Evolutionary conservation across 2,888 invertebrate genomes (phyloP), one percentile per base, ranked within the genome.

Genomic region (Drosophila kokeensis): DNA sequence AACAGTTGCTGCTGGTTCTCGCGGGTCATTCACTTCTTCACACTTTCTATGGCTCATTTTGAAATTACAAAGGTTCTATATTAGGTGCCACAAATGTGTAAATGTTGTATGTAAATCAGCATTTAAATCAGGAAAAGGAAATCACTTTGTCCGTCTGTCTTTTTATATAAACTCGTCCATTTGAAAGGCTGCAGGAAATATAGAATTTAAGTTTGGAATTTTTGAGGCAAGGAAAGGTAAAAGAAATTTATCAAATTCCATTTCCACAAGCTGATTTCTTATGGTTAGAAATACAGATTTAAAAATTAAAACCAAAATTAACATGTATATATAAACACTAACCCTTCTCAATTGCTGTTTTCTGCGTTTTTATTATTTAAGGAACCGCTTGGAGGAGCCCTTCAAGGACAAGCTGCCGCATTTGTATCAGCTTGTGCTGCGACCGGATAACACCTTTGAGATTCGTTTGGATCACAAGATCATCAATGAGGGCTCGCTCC

Each of bases 391-490:
- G 29, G 97, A 98, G 87, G 97, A 97, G 79, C 95, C 95, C 42
- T 98, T 97, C 94, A 97, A 97, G 87, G 99, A 99, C 93, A 98
- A 99, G 92, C 95, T 97, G 76, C 98, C 98, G 0, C 98, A 98
- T 94, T 93, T 98, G 59, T 98, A 96, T 92, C 96, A 97, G 11
- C 93, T 98, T 53, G 95, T 96, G 57, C 86, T 98, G 62, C 95
- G 95, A 53, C 96, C 97, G 11, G 97, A 98, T 91, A 97, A 97
- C 89, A 95, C 95, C 24, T 98, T 95, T 93, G 95, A 96, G 87
- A 95, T 98, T n/a, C 94, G 94, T 73, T 94, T 99, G 2, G 99
- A 99, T 93, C 95, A 96, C 88, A 96, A 96, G 90, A 94, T 97
- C 57, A 95, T 98, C 4, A 98, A 98, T 92, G 95, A 96, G 32